These are phyloP conservation scores for Sisyra terminalis DNA, from an alignment of 2,888 invertebrate genomes.

Conservation along the genomic window DNA sequence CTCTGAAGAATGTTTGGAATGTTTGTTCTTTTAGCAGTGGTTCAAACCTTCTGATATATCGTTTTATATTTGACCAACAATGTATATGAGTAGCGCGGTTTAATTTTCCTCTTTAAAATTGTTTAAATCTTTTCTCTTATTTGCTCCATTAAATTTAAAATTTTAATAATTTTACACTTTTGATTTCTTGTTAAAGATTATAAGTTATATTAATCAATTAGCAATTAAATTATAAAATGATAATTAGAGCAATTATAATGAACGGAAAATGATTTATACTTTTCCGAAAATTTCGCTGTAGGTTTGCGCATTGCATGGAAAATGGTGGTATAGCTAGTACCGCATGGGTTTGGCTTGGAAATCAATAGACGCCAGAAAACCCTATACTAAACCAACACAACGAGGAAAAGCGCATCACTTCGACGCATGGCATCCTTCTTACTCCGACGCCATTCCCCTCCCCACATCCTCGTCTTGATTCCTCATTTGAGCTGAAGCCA, in stretches of 20 bases:
- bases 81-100: too few relatives aligned
- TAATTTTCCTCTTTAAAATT: too few relatives aligned
- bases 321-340: neutral
- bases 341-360: constrained; percentile 6
- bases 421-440: too few relatives aligned
- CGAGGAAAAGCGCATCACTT: too few relatives aligned
- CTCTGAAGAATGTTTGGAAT: too few relatives aligned
- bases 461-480: too few relatives aligned
- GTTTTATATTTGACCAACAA: too few relatives aligned
- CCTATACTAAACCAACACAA: neutral
- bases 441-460: too few relatives aligned
- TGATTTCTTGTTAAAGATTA: neutral
- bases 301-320: constrained; percentile 5
- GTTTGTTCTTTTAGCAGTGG: too few relatives aligned
- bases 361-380: constrained; percentile 2
- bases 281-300: neutral
- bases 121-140: too few relatives aligned
- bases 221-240: neutral
- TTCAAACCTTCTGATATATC: too few relatives aligned
- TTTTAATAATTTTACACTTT: neutral
- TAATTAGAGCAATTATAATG: neutral
- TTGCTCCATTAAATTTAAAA: neutral
- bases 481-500: too few relatives aligned
- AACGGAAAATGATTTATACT: constrained; percentile 2
- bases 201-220: neutral